A percentile compares a stretch with the other conserved stretches of the same genome.
Conservation (phyloP, 2,888 invertebrate species). For the Theretra japonica region DNA sequence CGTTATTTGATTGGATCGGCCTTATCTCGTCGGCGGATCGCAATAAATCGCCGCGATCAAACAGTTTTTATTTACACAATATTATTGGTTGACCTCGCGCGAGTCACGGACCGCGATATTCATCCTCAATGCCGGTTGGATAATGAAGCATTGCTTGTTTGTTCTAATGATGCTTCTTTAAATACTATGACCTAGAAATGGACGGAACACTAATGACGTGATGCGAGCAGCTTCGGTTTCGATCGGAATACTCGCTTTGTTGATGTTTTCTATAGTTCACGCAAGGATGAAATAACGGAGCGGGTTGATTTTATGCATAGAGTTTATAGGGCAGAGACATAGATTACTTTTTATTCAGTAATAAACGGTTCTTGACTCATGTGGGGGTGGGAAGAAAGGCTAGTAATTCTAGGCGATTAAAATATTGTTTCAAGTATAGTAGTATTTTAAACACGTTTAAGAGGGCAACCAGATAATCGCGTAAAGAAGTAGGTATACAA, state of each 20-base stretch:
- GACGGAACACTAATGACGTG: background rate
- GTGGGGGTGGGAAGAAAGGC: too few species aligned
- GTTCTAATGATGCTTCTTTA: conserved; percentile 37
- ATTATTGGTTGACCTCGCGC: conserved; percentile 54
- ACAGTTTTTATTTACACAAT: conserved; percentile 47
- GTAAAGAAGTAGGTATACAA: too few species aligned
- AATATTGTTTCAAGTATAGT: too few species aligned
- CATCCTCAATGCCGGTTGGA: conserved; percentile 34
- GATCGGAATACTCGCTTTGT: background rate
- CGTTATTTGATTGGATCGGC: conserved; percentile 24
- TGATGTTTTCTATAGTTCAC: background rate
- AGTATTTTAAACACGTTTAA: too few species aligned
- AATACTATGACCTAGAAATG: conserved; percentile 36
- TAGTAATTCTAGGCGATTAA: too few species aligned
- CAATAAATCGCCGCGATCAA: conserved; percentile 46
- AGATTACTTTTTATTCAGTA: too few species aligned
- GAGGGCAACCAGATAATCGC: too few species aligned
- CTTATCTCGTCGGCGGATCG: conserved; percentile 34
- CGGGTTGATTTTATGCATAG: too few species aligned
- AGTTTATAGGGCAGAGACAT: too few species aligned
- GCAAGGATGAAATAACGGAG: background rate
- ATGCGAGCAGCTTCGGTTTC: background rate
- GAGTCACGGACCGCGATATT: conserved; percentile 49
- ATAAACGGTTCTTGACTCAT: too few species aligned
- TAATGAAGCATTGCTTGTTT: conserved; percentile 46